Percentiles rank a stretch among this genome's conserved stretches.
Evolutionary conservation across 2,888 invertebrate genomes (phyloP).

Genomic region (Nomada fucata): DNA sequence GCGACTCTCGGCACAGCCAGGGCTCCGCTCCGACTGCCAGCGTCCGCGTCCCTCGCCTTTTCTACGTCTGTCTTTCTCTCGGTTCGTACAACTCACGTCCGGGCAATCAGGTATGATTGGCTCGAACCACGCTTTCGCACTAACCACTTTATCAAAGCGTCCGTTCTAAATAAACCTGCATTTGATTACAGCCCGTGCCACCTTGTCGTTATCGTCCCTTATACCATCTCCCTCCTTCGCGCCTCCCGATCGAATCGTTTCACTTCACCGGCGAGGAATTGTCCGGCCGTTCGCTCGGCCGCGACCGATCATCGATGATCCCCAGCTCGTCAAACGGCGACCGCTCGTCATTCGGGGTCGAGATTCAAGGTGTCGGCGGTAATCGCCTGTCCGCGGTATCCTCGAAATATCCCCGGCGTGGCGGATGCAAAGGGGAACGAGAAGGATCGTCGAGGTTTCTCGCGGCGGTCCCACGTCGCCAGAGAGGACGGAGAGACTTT

Average conservation of each 20-base stretch:
- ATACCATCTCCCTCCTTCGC: slow-evolving; percentile 72
- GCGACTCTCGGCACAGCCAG: slow-evolving; percentile 22
- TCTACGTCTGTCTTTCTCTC: slow-evolving; percentile 52
- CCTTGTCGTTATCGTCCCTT: slow-evolving; percentile 78
- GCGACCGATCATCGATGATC: slow-evolving; percentile 21
- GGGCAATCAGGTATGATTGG: slow-evolving; percentile 82
- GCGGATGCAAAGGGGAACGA: no score
- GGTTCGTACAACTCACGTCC: slow-evolving; percentile 80
- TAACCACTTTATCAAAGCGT: slow-evolving; percentile 83
- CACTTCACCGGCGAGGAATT: slow-evolving; percentile 60
- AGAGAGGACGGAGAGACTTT: background rate
- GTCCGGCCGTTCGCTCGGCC: slow-evolving; percentile 46
- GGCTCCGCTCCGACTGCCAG: slow-evolving; percentile 1
- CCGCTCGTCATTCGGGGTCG: no score
- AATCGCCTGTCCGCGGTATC: no score
- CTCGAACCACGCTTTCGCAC: slow-evolving; percentile 82
- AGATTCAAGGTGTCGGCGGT: no score
- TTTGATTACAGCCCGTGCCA: slow-evolving; percentile 79
- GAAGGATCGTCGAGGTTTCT: no score
- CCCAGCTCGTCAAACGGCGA: background rate
- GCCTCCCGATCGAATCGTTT: slow-evolving; percentile 66
- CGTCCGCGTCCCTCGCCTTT: slow-evolving; percentile 30
- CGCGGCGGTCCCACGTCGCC: no score
- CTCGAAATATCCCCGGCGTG: background rate
- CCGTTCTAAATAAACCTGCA: slow-evolving; percentile 81